A percentile compares a stretch with the other conserved stretches of the same genome.
These are phyloP conservation scores for Liparis tanakae DNA, from an alignment of 2,797 vertebrate species.

Conservation along the genomic window DNA sequence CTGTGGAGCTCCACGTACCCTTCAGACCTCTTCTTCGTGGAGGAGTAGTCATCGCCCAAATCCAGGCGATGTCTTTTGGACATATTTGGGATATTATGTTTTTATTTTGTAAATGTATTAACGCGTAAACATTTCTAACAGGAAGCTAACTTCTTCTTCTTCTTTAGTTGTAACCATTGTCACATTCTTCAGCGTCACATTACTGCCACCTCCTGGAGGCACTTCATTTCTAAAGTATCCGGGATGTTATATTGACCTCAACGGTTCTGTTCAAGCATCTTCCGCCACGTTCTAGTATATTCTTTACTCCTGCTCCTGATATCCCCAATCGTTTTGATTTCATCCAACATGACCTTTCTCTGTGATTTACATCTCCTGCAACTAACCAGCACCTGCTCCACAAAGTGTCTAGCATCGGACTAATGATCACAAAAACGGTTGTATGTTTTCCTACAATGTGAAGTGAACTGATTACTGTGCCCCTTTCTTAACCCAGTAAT, in stretches of 20 bases:
- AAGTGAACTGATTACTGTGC: background rate
- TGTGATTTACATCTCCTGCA: background rate
- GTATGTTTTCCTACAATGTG: background rate
- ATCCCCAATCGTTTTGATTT: background rate
- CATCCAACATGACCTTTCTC: background rate
- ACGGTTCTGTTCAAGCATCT: background rate
- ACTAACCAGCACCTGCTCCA: background rate
- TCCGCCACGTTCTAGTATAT: background rate
- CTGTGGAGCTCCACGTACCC: conserved; percentile 79
- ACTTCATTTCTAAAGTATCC: background rate
- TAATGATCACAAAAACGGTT: background rate
- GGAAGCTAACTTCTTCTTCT: conserved; percentile 47
- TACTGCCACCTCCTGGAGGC: background rate
- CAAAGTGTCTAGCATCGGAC: background rate
- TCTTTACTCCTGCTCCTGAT: background rate
- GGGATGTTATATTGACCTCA: background rate
- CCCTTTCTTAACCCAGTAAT: background rate
- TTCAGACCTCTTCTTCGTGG: conserved; percentile 91
- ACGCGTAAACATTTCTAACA: conserved; percentile 30
- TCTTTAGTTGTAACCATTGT: background rate
- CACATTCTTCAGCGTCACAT: background rate
- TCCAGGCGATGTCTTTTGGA: conserved; percentile 94
- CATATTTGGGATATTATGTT: conserved; percentile 72
- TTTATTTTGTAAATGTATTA: conserved; percentile 6
- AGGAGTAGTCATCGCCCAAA: conserved; percentile 90